These are phyloP conservation scores for Diplosoma virens DNA, from an alignment of 23 tunicate genomes.

Conservation along the genomic window DNA sequence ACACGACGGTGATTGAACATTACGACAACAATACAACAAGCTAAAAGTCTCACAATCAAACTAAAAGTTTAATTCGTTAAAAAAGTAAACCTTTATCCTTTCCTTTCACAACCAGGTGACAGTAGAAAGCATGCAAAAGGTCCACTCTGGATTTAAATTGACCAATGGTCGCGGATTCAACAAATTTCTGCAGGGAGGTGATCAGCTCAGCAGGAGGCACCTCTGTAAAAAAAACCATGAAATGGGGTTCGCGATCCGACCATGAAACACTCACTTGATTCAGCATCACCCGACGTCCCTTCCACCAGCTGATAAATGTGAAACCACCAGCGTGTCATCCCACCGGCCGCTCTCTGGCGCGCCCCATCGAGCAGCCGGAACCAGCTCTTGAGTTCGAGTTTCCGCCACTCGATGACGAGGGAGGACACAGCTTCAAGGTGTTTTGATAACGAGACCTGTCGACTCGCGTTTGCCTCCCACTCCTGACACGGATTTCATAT, in stretches of 20 bases:
- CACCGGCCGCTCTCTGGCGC: background rate
- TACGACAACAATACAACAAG: no score
- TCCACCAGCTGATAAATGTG: conserved; percentile 46
- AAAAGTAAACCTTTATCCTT: conserved; percentile 8
- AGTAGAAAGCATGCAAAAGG: conserved; percentile 21
- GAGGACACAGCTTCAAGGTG: conserved; percentile 52
- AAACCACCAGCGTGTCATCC: conserved; percentile 54
- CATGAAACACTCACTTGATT: no score
- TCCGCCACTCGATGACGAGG: conserved; percentile 79
- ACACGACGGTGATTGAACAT: no score
- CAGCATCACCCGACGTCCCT: no score
- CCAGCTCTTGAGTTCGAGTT: conserved; percentile 75
- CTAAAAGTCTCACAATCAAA: no score
- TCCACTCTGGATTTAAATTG: conserved; percentile 38
- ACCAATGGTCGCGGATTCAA: conserved; percentile 51
- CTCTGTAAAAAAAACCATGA: no score
- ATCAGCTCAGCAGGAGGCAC: conserved; percentile 20
- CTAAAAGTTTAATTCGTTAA: no score
- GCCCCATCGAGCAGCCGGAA: conserved; percentile 48
- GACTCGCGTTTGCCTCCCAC: conserved; percentile 79
- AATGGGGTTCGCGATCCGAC: no score
- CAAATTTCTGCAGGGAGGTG: conserved; percentile 49
- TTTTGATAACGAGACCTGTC: conserved; percentile 30
- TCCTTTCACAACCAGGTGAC: conserved; percentile 34
- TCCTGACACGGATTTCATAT: conserved; percentile 19